phyloP scores from a whole-genome alignment of 2,113 vertebrate genomes.

The Orientallactaga bullata region DNA sequence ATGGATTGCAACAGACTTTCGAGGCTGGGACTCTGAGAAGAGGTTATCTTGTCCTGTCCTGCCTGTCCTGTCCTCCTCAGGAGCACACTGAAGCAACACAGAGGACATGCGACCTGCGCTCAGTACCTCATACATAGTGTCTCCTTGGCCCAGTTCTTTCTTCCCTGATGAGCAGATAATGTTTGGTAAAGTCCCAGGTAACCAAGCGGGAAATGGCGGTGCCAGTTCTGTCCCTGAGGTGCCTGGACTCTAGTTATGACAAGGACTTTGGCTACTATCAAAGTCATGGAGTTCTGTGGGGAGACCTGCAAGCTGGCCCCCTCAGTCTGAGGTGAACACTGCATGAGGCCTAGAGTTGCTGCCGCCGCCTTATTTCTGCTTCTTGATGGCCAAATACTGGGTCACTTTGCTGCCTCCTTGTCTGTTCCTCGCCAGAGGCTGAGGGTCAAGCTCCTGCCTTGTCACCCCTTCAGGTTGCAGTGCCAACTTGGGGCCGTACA shows the following conservation, averaged over 20 bases:
- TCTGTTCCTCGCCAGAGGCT: too few relatives aligned
- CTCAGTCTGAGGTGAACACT: not conserved
- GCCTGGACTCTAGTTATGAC: fast-evolving
- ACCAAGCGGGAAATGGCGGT: not conserved
- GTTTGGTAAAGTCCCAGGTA: fast-evolving
- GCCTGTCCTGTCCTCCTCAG: not conserved
- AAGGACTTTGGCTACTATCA: not conserved
- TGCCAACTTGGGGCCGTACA: too few relatives aligned
- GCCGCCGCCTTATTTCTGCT: not conserved
- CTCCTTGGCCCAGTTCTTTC: fast-evolving
- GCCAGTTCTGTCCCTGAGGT: fast-evolving
- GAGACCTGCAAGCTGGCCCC: too few relatives aligned
- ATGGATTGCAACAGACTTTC: not conserved
- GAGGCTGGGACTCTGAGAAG: not conserved
- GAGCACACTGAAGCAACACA: fast-evolving
- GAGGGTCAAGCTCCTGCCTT: not conserved
- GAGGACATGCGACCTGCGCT: fast-evolving
- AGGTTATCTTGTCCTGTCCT: not conserved
- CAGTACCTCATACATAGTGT: not conserved
- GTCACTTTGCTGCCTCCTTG: too few relatives aligned
- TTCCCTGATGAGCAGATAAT: not conserved
- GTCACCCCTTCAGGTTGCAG: not conserved
- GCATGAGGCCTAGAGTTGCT: not conserved
- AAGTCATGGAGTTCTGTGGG: not conserved
- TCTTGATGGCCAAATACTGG: too few relatives aligned